Percentiles rank a stretch among this genome's conserved stretches.
Evolutionary conservation across 2,888 invertebrate genomes (phyloP).

Genomic region (Parnassius smintheus): DNA sequence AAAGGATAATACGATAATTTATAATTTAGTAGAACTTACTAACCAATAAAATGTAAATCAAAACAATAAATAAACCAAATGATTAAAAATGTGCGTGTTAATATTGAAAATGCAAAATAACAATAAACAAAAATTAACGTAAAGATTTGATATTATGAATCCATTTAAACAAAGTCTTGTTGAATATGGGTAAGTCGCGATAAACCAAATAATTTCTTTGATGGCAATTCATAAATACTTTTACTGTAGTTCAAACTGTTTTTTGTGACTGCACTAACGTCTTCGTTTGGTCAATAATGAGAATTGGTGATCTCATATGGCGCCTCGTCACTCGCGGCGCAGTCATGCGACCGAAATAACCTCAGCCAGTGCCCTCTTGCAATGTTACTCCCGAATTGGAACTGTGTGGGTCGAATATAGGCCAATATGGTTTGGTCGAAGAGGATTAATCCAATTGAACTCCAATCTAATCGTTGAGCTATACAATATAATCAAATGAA

Average conservation of each 20-base stretch:
- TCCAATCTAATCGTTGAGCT: too few species aligned
- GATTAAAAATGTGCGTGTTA: too few species aligned
- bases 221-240: slow-evolving; percentile 15
- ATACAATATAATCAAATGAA: too few species aligned
- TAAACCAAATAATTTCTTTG: slow-evolving; percentile 5
- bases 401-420: slow-evolving; percentile 48
- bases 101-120: too few species aligned
- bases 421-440: slow-evolving; percentile 34
- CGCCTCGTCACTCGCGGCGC: slow-evolving; percentile 57
- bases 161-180: slow-evolving; percentile 7
- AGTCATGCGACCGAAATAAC: slow-evolving; percentile 72
- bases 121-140: too few species aligned
- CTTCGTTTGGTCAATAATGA: slow-evolving; percentile 46
- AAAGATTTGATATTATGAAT: too few species aligned
- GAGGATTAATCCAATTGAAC: slow-evolving; percentile 16
- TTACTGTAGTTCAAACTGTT: slow-evolving; percentile 7
- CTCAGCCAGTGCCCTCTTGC: slow-evolving; percentile 47
- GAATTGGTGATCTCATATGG: slow-evolving; percentile 69
- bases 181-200: slow-evolving; percentile 3
- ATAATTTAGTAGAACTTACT: too few species aligned
- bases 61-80: too few species aligned
- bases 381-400: slow-evolving; percentile 50
- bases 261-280: slow-evolving; percentile 22
- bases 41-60: too few species aligned
- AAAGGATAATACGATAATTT: too few species aligned